phyloP scores from a whole-genome alignment of 2,797 vertebrate genomes.

The Rhinichthys osculus region DNA sequence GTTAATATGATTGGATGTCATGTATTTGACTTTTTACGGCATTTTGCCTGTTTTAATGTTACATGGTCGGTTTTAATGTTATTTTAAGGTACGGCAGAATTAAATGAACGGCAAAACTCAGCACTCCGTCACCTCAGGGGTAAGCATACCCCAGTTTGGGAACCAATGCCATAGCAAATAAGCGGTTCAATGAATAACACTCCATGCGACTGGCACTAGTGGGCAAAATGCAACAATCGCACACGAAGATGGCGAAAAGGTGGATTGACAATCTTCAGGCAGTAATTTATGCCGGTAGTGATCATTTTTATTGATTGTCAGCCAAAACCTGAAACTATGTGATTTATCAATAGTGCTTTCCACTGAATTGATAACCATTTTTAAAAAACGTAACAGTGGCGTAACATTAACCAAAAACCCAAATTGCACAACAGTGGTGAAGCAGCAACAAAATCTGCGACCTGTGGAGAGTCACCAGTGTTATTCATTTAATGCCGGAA shows the following conservation, averaged over 20 bases:
- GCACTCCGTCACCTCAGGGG: too few relatives aligned
- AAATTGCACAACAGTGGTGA: background rate
- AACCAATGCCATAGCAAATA: background rate
- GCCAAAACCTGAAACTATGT: background rate
- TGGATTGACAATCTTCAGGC: background rate
- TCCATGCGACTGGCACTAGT: background rate
- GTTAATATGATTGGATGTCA: too few relatives aligned
- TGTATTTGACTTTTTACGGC: too few relatives aligned
- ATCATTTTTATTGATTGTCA: background rate
- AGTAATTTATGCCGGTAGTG: background rate
- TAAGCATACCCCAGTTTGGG: too few relatives aligned
- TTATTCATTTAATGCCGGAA: slow-evolving; percentile 63
- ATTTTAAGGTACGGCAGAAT: too few relatives aligned
- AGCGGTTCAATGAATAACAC: background rate
- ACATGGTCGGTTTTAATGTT: too few relatives aligned
- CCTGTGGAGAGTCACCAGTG: slow-evolving; percentile 34
- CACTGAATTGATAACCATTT: background rate
- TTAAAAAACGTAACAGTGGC: background rate
- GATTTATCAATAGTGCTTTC: background rate
- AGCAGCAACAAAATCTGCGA: slow-evolving; percentile 7
- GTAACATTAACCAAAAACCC: background rate
- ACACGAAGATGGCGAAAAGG: background rate
- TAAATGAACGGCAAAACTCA: too few relatives aligned
- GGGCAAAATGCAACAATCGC: background rate
- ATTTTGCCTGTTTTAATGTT: too few relatives aligned